These are phyloP conservation scores for Drosophila trichaetosa DNA, from an alignment of 2,888 invertebrate genomes.

Conservation along the genomic window DNA sequence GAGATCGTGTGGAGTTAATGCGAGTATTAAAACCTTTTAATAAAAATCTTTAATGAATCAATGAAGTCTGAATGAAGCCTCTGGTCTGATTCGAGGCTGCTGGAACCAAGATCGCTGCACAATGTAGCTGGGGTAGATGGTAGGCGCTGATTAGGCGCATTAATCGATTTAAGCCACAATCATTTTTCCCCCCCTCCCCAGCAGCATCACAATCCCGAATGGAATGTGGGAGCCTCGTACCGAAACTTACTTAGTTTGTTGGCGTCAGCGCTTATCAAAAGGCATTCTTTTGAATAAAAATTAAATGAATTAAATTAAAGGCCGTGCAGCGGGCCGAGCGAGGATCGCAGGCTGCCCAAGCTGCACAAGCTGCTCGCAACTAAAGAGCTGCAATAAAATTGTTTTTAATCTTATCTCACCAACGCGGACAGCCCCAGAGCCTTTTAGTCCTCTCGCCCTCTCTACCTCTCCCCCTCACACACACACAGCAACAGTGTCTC, in stretches of 20 bases:
- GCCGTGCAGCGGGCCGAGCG: constrained; percentile 34
- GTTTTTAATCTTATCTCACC: constrained; percentile 81
- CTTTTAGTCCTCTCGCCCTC: constrained; percentile 60
- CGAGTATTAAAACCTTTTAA: constrained; percentile 84
- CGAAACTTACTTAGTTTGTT: constrained; percentile 63
- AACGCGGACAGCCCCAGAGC: constrained; percentile 75
- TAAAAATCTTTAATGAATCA: constrained; percentile 82
- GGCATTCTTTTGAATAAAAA: constrained; percentile 82
- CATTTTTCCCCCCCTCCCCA: constrained; percentile 43
- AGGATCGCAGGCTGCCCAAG: constrained; percentile 37
- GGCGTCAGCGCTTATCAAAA: constrained; percentile 73
- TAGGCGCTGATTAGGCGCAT: constrained; percentile 82
- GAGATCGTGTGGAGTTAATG: constrained; percentile 84
- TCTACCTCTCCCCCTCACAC: constrained; percentile 5
- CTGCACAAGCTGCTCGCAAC: constrained; percentile 54
- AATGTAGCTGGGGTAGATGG: constrained; percentile 73
- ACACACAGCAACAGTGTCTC: neutral
- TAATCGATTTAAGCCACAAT: constrained; percentile 84
- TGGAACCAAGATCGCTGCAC: constrained; percentile 48
- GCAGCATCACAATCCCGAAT: constrained; percentile 41
- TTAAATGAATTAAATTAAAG: constrained; percentile 84
- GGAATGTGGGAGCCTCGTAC: constrained; percentile 73
- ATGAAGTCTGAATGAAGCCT: constrained; percentile 69
- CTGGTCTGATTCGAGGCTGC: constrained; percentile 14
- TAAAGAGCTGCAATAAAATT: constrained; percentile 84